These are phyloP conservation scores for Caenorhabditis sp. DNA, from an alignment of 2,888 invertebrate genomes.

Conservation along the genomic window DNA sequence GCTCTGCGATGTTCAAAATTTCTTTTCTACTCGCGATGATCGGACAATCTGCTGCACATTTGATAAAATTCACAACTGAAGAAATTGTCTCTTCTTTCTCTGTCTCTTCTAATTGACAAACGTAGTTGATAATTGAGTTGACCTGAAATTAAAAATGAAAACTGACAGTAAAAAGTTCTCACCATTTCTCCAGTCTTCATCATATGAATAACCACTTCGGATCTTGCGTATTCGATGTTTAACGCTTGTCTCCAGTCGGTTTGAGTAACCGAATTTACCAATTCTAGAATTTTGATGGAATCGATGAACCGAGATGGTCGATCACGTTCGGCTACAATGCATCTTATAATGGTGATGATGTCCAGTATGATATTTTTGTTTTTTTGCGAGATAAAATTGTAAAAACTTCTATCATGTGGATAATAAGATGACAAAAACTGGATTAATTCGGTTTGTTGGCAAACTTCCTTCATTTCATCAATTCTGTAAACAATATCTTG, in stretches of 20 bases:
- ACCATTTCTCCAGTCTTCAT: slow-evolving; percentile 9
- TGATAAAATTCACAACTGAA: slow-evolving; percentile 27
- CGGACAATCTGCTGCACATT: slow-evolving; percentile 24
- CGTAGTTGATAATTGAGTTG: slow-evolving; percentile 29
- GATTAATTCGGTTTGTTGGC: slow-evolving; percentile 48
- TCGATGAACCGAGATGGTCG: slow-evolving; percentile 29
- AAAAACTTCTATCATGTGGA: slow-evolving; percentile 13
- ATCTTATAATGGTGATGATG: slow-evolving; percentile 23
- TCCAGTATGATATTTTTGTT: slow-evolving; percentile 1
- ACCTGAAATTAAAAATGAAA: slow-evolving; percentile 10
- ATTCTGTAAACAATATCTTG: slow-evolving; percentile 29
- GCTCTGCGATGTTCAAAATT: slow-evolving; percentile 23
- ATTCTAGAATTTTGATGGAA: slow-evolving; percentile 23
- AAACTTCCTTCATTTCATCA: slow-evolving; percentile 43
- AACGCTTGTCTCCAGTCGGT: background rate
- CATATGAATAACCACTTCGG: slow-evolving; percentile 30
- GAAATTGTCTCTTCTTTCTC: slow-evolving; percentile 17
- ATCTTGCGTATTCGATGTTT: slow-evolving; percentile 18
- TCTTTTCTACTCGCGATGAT: slow-evolving; percentile 9
- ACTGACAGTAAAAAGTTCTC: background rate
- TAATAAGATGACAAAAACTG: slow-evolving; percentile 39
- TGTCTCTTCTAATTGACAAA: slow-evolving; percentile 18
- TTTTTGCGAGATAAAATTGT: slow-evolving; percentile 15
- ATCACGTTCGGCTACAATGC: slow-evolving; percentile 25
- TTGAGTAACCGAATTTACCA: slow-evolving; percentile 14